These are phyloP conservation scores for Cephus rjabovi DNA, from an alignment of 2,888 invertebrate genomes.

Conservation along the genomic window DNA sequence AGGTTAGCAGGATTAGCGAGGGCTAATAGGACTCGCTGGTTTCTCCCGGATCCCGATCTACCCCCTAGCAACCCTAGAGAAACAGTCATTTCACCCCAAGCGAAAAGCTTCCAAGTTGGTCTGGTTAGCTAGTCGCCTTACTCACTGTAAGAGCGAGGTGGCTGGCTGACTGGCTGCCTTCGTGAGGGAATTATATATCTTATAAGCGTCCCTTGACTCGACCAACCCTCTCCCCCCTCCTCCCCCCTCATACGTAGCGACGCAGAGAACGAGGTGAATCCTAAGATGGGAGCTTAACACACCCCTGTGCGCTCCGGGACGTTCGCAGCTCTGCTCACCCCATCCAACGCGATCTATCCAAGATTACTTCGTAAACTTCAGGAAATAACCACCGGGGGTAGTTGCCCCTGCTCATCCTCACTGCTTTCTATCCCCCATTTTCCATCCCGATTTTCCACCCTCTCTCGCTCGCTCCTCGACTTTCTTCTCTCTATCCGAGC, in stretches of 20 bases:
- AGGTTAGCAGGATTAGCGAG: conserved; percentile 24
- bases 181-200: conserved; percentile 20
- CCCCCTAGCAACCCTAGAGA: conserved; percentile 1
- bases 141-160: not conserved
- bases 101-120: not conserved
- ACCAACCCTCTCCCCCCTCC: not conserved
- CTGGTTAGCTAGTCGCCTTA: not conserved
- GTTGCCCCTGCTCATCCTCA: conserved; percentile 20
- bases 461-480: not conserved
- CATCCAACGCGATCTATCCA: conserved; percentile 38
- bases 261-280: conserved; percentile 13
- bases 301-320: conserved; percentile 15
- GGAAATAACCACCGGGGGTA: conserved; percentile 45
- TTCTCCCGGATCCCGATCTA: conserved; percentile 6
- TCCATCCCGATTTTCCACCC: not conserved
- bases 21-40: conserved; percentile 23
- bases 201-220: conserved; percentile 16
- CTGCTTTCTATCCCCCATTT: conserved; percentile 1
- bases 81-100: not conserved
- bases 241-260: not conserved
- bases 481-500: not conserved
- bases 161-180: not conserved
- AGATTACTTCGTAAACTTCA: conserved; percentile 55
- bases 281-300: conserved; percentile 22
- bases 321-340: conserved; percentile 17